A percentile compares a stretch with the other conserved stretches of the same genome.
These are phyloP conservation scores for Acropora tenuis DNA, from an alignment of 64 coral and sea anemone genomes.

Conservation along the genomic window DNA sequence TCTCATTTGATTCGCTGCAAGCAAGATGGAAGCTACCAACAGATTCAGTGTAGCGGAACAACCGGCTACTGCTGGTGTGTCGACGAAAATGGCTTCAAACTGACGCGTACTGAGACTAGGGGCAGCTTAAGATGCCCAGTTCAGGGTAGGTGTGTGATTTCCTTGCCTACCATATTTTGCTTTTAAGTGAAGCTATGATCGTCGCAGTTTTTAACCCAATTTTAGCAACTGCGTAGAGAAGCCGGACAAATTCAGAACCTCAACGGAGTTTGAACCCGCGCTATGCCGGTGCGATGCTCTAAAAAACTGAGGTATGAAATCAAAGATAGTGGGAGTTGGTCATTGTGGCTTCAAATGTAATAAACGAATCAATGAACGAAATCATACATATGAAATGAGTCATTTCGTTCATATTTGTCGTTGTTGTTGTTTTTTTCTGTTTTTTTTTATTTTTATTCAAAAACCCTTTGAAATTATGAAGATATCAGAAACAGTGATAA, in stretches of 20 bases:
- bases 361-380: no score
- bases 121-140: conserved; percentile 56
- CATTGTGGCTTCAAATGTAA: no score
- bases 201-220: no score
- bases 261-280: no score
- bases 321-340: no score
- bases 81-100: conserved; percentile 58
- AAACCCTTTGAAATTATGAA: no score
- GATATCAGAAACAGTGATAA: not conserved
- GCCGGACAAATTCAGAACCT: no score
- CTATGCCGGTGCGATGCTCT: no score
- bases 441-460: not conserved
- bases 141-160: conserved; percentile 47
- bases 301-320: no score
- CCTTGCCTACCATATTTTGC: no score
- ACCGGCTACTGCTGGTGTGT: conserved; percentile 88
- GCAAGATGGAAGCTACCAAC: conserved; percentile 72
- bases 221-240: no score
- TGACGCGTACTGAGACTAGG: conserved; percentile 52
- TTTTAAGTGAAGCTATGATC: no score
- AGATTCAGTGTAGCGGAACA: conserved; percentile 66
- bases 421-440: not conserved
- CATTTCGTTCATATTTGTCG: not conserved
- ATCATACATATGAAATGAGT: not conserved
- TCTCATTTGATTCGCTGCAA: conserved; percentile 64